These are phyloP conservation scores for Stenchaetothrips biformis DNA, from an alignment of 2,888 invertebrate species.

Conservation along the genomic window DNA sequence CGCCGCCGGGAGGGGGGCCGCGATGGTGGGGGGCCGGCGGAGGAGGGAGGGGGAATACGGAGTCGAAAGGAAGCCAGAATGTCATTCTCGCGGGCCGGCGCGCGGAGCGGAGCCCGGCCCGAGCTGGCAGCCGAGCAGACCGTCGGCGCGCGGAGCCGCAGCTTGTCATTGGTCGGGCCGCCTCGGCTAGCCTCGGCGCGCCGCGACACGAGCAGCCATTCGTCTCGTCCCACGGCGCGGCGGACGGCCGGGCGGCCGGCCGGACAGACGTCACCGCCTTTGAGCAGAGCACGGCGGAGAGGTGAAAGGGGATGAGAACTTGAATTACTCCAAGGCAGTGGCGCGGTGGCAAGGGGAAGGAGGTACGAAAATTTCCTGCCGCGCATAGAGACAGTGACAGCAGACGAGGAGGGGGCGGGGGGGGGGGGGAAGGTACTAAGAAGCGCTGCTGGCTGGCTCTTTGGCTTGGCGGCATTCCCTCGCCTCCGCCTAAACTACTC, in stretches of 20 bases:
- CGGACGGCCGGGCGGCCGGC: too few species aligned
- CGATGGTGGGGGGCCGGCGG: neutral
- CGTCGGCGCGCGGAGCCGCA: neutral
- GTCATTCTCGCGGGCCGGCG: slow-evolving; percentile 5
- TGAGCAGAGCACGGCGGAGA: too few species aligned
- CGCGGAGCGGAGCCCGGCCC: too few species aligned
- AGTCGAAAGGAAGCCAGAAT: neutral
- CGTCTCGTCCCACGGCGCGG: neutral
- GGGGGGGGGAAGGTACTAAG: slow-evolving; percentile 12
- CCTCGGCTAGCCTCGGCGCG: neutral
- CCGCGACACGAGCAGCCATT: neutral
- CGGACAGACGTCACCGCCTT: neutral
- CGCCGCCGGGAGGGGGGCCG: neutral
- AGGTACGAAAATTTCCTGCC: neutral
- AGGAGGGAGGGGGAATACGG: neutral
- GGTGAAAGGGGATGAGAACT: too few species aligned
- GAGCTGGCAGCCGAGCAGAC: neutral
- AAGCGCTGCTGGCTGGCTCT: slow-evolving; percentile 42
- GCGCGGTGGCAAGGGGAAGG: neutral
- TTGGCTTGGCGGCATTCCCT: slow-evolving; percentile 28
- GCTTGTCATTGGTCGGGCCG: neutral
- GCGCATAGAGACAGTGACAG: neutral
- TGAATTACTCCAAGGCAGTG: neutral
- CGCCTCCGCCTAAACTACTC: slow-evolving; percentile 35
- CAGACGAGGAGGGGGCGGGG: neutral